Percentiles rank a stretch among this genome's conserved stretches.
Conservation (phyloP, 2,797 vertebrate genomes). For the Chlorospingus flavigularis region DNA sequence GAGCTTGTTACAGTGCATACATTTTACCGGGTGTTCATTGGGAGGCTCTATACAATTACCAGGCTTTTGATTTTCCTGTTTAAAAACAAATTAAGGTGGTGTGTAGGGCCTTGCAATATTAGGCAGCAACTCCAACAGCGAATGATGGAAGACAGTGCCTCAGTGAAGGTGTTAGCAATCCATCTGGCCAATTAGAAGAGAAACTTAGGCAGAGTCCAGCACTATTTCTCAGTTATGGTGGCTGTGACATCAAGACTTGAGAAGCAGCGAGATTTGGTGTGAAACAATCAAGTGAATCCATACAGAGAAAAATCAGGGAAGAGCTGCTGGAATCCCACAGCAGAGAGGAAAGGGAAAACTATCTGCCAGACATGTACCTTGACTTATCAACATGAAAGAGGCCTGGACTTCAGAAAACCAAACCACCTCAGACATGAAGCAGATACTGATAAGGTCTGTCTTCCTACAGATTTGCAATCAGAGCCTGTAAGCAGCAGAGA, state of each 20-base stretch:
- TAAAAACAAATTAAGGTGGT: slow-evolving; percentile 50
- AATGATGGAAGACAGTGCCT: slow-evolving; percentile 7
- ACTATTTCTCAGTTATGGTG: slow-evolving; percentile 33
- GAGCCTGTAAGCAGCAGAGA: background rate
- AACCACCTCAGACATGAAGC: background rate
- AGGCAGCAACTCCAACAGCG: slow-evolving; percentile 24
- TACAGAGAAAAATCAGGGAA: background rate
- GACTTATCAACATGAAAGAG: background rate
- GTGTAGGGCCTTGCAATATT: slow-evolving; percentile 11
- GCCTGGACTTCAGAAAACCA: background rate
- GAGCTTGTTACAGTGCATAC: slow-evolving; percentile 20
- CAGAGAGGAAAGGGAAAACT: background rate
- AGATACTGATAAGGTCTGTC: background rate
- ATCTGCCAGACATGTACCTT: background rate
- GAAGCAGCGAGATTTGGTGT: background rate
- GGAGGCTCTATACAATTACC: slow-evolving; percentile 34
- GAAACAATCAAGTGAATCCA: background rate
- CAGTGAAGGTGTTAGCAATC: background rate
- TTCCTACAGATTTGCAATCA: background rate
- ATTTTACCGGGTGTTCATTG: slow-evolving; percentile 54
- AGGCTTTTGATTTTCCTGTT: slow-evolving; percentile 51
- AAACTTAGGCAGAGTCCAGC: background rate
- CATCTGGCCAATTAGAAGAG: slow-evolving; percentile 43
- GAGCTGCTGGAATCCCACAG: background rate
- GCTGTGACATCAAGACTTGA: background rate